Conservation (phyloP, 2,888 invertebrate species). For the Sinohyriopsis cumingii region DNA sequence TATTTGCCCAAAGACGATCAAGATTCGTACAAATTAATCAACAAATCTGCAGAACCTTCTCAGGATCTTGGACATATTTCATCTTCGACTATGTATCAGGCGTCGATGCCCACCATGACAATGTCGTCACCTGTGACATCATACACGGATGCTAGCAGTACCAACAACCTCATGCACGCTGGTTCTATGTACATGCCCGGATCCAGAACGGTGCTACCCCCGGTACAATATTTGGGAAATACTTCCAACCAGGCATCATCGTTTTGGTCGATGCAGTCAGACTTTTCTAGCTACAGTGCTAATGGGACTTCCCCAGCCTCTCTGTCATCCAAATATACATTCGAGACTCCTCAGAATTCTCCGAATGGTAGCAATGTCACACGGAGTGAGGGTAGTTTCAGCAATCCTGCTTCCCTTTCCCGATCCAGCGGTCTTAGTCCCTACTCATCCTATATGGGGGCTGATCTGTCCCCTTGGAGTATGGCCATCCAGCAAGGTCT, state of each 20-base stretch:
- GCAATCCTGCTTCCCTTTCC: constrained; percentile 18
- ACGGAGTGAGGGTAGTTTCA: constrained; percentile 22
- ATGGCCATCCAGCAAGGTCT: constrained; percentile 42
- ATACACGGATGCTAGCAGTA: constrained; percentile 28
- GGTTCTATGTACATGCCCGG: constrained; percentile 39
- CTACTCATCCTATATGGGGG: constrained; percentile 38
- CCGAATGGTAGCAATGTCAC: constrained; percentile 15
- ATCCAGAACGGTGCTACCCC: constrained; percentile 34
- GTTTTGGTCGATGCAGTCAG: constrained; percentile 37
- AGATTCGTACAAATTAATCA: constrained; percentile 25
- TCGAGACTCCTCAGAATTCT: constrained; percentile 29
- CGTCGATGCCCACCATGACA: constrained; percentile 19
- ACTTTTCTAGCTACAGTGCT: constrained; percentile 30
- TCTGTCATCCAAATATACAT: constrained; percentile 27
- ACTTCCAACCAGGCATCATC: constrained; percentile 26
- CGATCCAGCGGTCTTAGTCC: constrained; percentile 26
- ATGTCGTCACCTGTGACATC: constrained; percentile 29
- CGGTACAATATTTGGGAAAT: constrained; percentile 39
- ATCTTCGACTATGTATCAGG: constrained; percentile 32
- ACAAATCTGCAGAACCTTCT: constrained; percentile 21
- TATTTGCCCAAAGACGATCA: constrained; percentile 24
- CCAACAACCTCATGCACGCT: constrained; percentile 28
- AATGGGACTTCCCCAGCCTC: constrained; percentile 18
- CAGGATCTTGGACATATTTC: constrained; percentile 12
- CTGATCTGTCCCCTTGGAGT: constrained; percentile 38